phyloP scores from a whole-genome alignment of 2,888 invertebrate genomes.

The Vanessa cardui region DNA sequence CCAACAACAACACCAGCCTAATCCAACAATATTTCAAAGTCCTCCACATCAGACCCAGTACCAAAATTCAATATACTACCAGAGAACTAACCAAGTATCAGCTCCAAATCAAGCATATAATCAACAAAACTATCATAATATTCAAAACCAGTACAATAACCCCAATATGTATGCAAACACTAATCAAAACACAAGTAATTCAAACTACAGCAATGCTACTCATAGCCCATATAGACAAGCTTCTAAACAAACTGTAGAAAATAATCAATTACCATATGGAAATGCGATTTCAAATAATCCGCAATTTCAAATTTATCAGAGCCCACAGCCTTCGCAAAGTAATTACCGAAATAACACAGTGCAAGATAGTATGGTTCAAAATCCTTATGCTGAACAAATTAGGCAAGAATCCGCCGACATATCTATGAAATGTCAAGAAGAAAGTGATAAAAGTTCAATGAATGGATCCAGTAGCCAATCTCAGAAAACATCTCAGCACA shows the following conservation, averaged over 20 bases:
- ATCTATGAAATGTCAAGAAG: slow-evolving; percentile 50
- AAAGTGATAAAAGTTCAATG: slow-evolving; percentile 52
- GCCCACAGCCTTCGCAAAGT: slow-evolving; percentile 64
- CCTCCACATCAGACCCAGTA: slow-evolving; percentile 74
- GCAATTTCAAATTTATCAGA: slow-evolving; percentile 74
- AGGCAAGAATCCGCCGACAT: slow-evolving; percentile 52
- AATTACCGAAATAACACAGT: slow-evolving; percentile 55
- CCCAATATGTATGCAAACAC: slow-evolving; percentile 60
- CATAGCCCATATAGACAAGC: slow-evolving; percentile 68
- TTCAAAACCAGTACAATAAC: slow-evolving; percentile 66
- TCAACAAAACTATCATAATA: slow-evolving; percentile 63
- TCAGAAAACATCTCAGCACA: slow-evolving; percentile 56
- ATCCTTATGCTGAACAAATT: slow-evolving; percentile 53
- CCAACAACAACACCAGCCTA: slow-evolving; percentile 58
- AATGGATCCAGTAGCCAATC: slow-evolving; percentile 52
- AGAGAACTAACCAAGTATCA: slow-evolving; percentile 61
- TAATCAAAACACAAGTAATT: slow-evolving; percentile 54
- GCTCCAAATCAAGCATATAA: slow-evolving; percentile 58
- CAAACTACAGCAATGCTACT: slow-evolving; percentile 62
- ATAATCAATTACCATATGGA: slow-evolving; percentile 54
- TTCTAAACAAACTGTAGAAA: slow-evolving; percentile 62
- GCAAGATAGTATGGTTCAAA: slow-evolving; percentile 52
- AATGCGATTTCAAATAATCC: slow-evolving; percentile 52
- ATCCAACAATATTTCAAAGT: slow-evolving; percentile 60
- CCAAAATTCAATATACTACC: slow-evolving; percentile 71